phyloP scores from a whole-genome alignment of 2,113 vertebrate species.

The Salvelinus sp. region DNA sequence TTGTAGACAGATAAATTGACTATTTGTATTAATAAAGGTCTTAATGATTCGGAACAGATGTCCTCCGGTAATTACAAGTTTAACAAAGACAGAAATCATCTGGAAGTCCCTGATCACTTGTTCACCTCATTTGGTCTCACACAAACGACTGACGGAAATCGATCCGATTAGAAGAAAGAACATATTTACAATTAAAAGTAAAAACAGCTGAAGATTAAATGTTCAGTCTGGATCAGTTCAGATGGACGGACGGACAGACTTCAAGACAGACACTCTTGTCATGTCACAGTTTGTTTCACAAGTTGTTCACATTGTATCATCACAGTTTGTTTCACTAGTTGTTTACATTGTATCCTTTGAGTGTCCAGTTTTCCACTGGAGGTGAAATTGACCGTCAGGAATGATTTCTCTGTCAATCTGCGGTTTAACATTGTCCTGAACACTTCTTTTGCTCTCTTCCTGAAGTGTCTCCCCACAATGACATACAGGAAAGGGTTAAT shows the following conservation, averaged over 20 bases:
- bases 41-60: slow-evolving; percentile 5
- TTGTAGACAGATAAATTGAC: background rate
- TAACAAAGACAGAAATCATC: slow-evolving; percentile 13
- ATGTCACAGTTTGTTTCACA: background rate
- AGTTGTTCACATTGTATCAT: slow-evolving; percentile 18
- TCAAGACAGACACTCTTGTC: background rate
- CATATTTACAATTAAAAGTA: background rate
- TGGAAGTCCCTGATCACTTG: slow-evolving; percentile 4
- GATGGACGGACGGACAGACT: background rate
- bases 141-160: background rate
- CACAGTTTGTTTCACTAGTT: background rate
- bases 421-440: slow-evolving; percentile 42
- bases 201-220: background rate
- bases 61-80: slow-evolving; percentile 12
- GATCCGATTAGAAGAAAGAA: background rate
- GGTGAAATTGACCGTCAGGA: slow-evolving; percentile 29
- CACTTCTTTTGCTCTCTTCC: slow-evolving; percentile 77
- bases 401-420: slow-evolving; percentile 33
- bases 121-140: background rate
- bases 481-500: slow-evolving; percentile 85
- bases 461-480: slow-evolving; percentile 84
- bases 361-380: slow-evolving; percentile 42
- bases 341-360: slow-evolving; percentile 27
- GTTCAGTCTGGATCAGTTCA: background rate
- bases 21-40: background rate